These are phyloP conservation scores for Diarsia dahlii DNA, from an alignment of 2,888 invertebrate genomes.

Conservation along the genomic window DNA sequence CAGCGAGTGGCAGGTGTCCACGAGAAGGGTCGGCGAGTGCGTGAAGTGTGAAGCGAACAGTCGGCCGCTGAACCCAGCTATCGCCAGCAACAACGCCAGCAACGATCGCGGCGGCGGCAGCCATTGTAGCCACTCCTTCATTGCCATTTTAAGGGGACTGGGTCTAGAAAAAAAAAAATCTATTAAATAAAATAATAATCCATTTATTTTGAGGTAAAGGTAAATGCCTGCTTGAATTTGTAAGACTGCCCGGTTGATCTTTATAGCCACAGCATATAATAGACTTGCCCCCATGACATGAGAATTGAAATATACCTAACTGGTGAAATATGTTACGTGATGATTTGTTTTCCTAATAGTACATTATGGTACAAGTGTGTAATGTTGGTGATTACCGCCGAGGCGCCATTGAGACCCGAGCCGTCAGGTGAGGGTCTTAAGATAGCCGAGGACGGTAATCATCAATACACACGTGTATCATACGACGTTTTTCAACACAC, in stretches of 20 bases:
- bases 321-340: not conserved
- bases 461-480: too few species aligned
- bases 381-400: too few species aligned
- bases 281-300: not conserved
- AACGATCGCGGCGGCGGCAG: conserved; percentile 94
- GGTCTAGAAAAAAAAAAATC: not conserved
- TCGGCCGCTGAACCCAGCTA: conserved; percentile 95
- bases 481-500: too few species aligned
- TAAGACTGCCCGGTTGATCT: too few species aligned
- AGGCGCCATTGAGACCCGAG: too few species aligned
- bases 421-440: too few species aligned
- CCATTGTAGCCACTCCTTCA: conserved; percentile 94
- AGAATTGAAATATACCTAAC: not conserved
- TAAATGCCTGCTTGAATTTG: not conserved
- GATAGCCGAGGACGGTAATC: too few species aligned
- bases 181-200: too few species aligned
- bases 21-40: conserved; percentile 97
- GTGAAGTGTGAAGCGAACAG: conserved; percentile 96
- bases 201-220: too few species aligned
- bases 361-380: too few species aligned
- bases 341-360: too few species aligned
- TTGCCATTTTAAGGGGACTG: conserved; percentile 90
- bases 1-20: conserved; percentile 98
- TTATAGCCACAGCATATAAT: too few species aligned
- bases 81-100: conserved; percentile 93